Percentiles rank a stretch among this genome's conserved stretches.
Evolutionary conservation across 2,888 invertebrate species (phyloP).

Genomic region (Eilema griseolum): DNA sequence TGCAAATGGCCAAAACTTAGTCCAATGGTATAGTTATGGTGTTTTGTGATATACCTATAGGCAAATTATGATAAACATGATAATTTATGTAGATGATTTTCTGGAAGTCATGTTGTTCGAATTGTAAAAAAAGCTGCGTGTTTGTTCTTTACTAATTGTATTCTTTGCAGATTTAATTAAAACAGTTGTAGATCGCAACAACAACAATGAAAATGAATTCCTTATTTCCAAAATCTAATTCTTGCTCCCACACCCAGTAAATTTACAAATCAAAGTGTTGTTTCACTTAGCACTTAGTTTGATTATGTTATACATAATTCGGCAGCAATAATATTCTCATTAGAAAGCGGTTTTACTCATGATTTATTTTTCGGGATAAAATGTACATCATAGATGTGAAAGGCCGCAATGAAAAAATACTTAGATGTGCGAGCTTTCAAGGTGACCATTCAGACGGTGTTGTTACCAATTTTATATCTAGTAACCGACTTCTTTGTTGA

Average conservation of each 20-base stretch:
- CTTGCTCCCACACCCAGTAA: neutral
- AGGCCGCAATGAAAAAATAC: neutral
- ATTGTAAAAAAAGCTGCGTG: too few relatives aligned
- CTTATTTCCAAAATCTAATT: neutral
- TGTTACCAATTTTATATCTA: neutral
- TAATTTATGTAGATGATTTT: too few relatives aligned
- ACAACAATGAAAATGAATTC: neutral
- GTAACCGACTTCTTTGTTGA: neutral
- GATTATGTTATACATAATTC: neutral
- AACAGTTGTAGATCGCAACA: too few relatives aligned
- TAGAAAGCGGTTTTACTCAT: neutral
- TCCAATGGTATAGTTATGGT: too few relatives aligned
- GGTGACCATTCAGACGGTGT: neutral
- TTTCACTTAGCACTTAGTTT: constrained; percentile 4
- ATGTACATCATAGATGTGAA: neutral
- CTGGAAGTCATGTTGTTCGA: too few relatives aligned
- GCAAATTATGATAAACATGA: too few relatives aligned
- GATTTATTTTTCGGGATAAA: neutral
- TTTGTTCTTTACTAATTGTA: too few relatives aligned
- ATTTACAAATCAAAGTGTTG: neutral
- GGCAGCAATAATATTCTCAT: neutral
- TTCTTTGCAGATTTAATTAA: too few relatives aligned
- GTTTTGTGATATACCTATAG: too few relatives aligned
- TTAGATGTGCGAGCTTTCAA: neutral
- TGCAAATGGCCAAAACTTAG: too few relatives aligned